Base-by-base conservation (phyloP, 1,140 invertebrate genomes). In the Eupeodes corollae region DNA sequence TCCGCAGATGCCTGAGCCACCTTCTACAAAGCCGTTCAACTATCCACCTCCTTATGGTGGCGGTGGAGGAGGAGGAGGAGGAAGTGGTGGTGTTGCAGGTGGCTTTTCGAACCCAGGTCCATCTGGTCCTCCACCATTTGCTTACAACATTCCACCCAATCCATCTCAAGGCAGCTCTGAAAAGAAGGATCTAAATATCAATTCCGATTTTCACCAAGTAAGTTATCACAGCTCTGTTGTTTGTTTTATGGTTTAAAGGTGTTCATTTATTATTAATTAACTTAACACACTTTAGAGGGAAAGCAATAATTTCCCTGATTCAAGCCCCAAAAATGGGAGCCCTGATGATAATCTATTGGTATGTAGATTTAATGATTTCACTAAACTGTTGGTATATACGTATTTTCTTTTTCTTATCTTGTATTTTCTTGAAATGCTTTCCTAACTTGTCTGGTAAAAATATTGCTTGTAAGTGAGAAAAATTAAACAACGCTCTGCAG, bases 81-180 rank as follows among this genome's bases (percentile, higher is more conserved):
- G 52, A 13, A 47, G 52, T 35, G 56, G 45, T n/a, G 46, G 51
- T 3, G 53, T 41, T 0, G 48, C 41, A 3, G 52, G 39, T 30
- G 56, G 34, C 14, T 55, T 33, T 37, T 26, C 32, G 2, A 39
- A 48, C 5, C 47, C 54, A 47, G 46, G 19, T 38, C 42, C 64
- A 63, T 50, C 71, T 63, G 67, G 74, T 51, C 68, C 74, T 38
- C 63, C 71, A 46, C 73, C 78, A 14, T 80, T 83, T 67, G 78
- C 77, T 0, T 88, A 86, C 52, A 83, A 85, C 52, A 79, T 86
- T 60, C 84, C 84, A 52, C 77, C 78, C 10, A 70, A 71, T 46
- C 40, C 49, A 15, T 41, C 54, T 13, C 15, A 57, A 13, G 18
- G 45, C 5, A 34, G 55, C 6, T 18, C 44, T 70, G 65, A 68